phyloP scores from a whole-genome alignment of 2,113 vertebrate species.

The Tautogolabrus adspersus region DNA sequence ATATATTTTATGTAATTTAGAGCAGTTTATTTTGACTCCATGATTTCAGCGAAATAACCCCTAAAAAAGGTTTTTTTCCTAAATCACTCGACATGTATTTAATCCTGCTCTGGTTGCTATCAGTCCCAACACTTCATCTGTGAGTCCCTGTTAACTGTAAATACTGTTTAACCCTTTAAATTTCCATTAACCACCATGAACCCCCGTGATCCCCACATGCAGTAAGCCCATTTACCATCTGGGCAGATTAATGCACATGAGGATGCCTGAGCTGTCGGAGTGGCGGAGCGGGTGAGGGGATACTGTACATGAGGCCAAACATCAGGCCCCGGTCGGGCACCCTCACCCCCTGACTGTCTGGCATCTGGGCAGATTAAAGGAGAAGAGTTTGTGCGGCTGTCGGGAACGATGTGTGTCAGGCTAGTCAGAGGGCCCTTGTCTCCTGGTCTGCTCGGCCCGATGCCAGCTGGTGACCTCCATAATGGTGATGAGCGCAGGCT shows the following conservation, averaged over 20 bases:
- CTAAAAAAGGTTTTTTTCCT: too few relatives aligned
- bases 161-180: slow-evolving; percentile 40
- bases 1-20: too few relatives aligned
- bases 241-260: slow-evolving; percentile 50
- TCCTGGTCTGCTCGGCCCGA: slow-evolving; percentile 33
- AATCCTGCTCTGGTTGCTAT: background rate
- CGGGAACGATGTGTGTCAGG: slow-evolving; percentile 42
- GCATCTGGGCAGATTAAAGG: slow-evolving; percentile 65
- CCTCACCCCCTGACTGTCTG: slow-evolving; percentile 45
- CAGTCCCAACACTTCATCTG: background rate
- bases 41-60: too few relatives aligned
- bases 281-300: background rate
- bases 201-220: slow-evolving; percentile 36
- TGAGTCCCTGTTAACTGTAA: slow-evolving; percentile 34
- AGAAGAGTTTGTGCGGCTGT: slow-evolving; percentile 29
- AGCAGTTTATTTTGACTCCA: too few relatives aligned
- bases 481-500: slow-evolving; percentile 30
- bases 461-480: slow-evolving; percentile 77
- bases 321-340: slow-evolving; percentile 13
- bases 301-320: slow-evolving; percentile 20
- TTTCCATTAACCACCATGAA: slow-evolving; percentile 57
- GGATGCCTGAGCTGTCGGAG: slow-evolving; percentile 2
- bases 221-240: slow-evolving; percentile 65
- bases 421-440: slow-evolving; percentile 45
- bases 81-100: background rate